Conservation (phyloP, 2,797 vertebrate genomes). For the Vespertilio murinus region DNA sequence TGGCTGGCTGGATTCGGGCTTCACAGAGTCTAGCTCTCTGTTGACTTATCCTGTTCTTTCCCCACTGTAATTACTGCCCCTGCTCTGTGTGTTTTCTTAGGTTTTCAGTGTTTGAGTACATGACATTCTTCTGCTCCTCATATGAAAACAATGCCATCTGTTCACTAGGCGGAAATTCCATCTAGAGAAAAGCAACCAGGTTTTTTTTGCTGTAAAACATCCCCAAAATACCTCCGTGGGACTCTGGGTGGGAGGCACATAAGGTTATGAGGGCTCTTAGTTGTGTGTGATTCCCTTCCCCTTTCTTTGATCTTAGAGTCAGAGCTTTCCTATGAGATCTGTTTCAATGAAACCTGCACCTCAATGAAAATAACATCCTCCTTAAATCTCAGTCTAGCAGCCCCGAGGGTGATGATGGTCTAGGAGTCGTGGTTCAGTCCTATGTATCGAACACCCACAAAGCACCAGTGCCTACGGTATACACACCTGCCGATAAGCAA, state of each 20-base stretch:
- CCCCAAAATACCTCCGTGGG: not conserved
- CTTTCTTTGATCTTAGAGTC: not conserved
- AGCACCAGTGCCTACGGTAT: not conserved
- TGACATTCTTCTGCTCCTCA: slow-evolving; percentile 52
- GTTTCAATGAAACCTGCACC: not conserved
- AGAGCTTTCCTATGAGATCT: not conserved
- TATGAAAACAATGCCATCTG: slow-evolving; percentile 63
- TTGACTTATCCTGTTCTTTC: not conserved
- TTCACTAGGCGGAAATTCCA: slow-evolving; percentile 36
- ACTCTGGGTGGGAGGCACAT: not conserved
- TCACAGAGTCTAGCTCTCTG: slow-evolving; percentile 16
- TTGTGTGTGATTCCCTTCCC: not conserved
- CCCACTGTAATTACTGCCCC: not conserved
- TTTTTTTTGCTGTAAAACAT: slow-evolving; percentile 35
- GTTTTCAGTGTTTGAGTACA: slow-evolving; percentile 59
- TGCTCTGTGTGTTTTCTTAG: slow-evolving; percentile 52
- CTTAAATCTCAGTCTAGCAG: not conserved
- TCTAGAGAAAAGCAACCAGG: slow-evolving; percentile 30
- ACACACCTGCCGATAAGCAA: not conserved
- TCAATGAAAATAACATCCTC: not conserved
- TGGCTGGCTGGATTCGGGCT: not conserved
- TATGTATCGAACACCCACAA: not conserved
- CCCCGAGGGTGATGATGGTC: not conserved
- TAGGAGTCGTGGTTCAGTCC: not conserved
- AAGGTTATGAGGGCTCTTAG: not conserved